Evolutionary conservation across 2,797 vertebrate genomes (phyloP).

Genomic region (Sebastes nivosus): DNA sequence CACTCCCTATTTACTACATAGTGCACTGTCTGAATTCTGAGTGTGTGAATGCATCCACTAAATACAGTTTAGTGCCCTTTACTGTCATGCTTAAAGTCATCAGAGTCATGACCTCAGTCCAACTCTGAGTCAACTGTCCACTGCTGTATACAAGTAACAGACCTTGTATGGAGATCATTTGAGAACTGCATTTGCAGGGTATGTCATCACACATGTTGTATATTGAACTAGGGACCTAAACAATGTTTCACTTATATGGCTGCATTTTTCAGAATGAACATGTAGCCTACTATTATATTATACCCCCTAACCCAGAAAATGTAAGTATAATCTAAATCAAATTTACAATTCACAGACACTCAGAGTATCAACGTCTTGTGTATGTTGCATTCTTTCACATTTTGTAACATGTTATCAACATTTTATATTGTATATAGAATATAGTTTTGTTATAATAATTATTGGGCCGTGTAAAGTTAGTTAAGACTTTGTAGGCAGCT

Average conservation of each 20-base stretch:
- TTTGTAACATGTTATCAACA: not conserved
- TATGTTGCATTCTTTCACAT: not conserved
- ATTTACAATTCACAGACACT: not conserved
- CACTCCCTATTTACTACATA: not conserved
- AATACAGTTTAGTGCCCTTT: too few species aligned
- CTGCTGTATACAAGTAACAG: not conserved
- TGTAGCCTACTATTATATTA: too few species aligned
- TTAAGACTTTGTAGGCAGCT: not conserved
- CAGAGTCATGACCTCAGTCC: not conserved
- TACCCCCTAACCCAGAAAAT: too few species aligned
- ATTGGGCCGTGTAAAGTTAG: not conserved
- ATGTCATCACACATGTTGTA: not conserved
- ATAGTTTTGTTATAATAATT: not conserved
- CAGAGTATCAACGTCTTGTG: not conserved
- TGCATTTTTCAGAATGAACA: not conserved
- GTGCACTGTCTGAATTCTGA: too few species aligned
- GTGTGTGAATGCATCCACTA: too few species aligned
- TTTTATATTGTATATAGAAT: not conserved
- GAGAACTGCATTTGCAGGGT: not conserved
- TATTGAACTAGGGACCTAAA: not conserved
- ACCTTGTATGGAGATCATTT: not conserved
- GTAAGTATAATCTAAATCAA: too few species aligned
- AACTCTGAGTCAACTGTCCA: not conserved
- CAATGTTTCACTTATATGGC: not conserved
- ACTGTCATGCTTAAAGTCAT: not conserved